Base-by-base conservation (phyloP, 2,113 vertebrate genomes). In the Chlamydotis undulata region DNA sequence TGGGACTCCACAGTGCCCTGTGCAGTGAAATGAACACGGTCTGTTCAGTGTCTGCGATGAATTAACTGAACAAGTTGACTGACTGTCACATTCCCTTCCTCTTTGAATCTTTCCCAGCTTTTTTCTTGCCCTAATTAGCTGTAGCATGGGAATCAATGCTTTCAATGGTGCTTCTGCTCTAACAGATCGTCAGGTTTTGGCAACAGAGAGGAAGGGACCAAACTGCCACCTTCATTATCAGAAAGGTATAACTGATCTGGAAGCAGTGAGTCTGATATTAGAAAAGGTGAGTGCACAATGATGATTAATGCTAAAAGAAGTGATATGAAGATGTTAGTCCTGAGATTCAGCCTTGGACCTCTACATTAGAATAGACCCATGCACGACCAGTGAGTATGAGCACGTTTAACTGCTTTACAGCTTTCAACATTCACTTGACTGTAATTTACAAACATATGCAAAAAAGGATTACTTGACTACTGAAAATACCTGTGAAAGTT, bases 401-500 rank as follows among this genome's bases (percentile, higher is more conserved):
- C 19, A 83, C 17, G 10, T 55, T 55, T 64, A 64, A 61, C 8
- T 86, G 37, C 39, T 50, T 86, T 71, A 79, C 16, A 92, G 28
- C 26, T 68, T 77, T 89, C 55, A 83, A 5, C 16, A 39, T 63
- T 61, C 43, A 83, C 39, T 49, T 82, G 31, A 29, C 61, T 60
- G 29, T 53, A 75, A 64, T 84, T 86, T 95, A 94, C 41, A 92
- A 45, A 91, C 8, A 71, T 14, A 84, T 94, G 87, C 80, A 90
- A 80, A 73, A 79, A 96, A 94, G 83, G 83, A 83, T 82, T 94
- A 39, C 53, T 94, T 83, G 78, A 93, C 67, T 63, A 75, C 88
- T 82, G 88, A 94, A 94, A 92, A 96, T 98, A 99, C 99, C 99
- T 99, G 99, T 57, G 99, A 99, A 70, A 99, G 98, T 97, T 99